These are phyloP conservation scores for Molossus molossus DNA, from an alignment of 2,797 vertebrate species.

Conservation along the genomic window DNA sequence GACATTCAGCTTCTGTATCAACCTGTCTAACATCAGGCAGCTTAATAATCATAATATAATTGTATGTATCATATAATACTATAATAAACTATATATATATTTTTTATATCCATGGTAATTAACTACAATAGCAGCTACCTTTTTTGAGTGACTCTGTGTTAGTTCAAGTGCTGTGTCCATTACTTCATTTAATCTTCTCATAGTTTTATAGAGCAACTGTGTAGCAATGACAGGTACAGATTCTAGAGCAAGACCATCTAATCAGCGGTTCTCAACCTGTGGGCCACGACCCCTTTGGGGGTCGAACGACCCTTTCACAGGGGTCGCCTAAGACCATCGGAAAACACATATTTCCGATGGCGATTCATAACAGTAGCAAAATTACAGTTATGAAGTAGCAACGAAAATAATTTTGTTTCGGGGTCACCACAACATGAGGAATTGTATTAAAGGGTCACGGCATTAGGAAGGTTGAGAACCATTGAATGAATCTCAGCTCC, in stretches of 20 bases:
- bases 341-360: too few relatives aligned
- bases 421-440: too few relatives aligned
- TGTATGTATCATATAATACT: not conserved
- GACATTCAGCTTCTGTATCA: not conserved
- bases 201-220: not conserved
- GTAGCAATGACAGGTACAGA: not conserved
- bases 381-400: too few relatives aligned
- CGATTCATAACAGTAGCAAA: too few relatives aligned
- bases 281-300: too few relatives aligned
- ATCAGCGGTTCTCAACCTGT: too few relatives aligned
- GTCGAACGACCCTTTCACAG: too few relatives aligned
- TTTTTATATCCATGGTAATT: slow-evolving; percentile 20
- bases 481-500: not conserved
- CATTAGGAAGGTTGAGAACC: too few relatives aligned
- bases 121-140: not conserved
- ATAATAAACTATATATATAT: not conserved
- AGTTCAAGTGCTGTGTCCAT: not conserved
- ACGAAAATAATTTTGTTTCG: too few relatives aligned
- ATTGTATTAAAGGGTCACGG: too few relatives aligned
- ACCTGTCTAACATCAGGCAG: not conserved
- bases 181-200: not conserved
- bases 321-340: too few relatives aligned
- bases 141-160: not conserved
- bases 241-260: not conserved
- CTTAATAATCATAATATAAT: slow-evolving; percentile 23